Evolutionary conservation across 2,797 vertebrate genomes (phyloP), one percentile per base, ranked within the genome.

Genomic region (Phalloptychus januarius): DNA sequence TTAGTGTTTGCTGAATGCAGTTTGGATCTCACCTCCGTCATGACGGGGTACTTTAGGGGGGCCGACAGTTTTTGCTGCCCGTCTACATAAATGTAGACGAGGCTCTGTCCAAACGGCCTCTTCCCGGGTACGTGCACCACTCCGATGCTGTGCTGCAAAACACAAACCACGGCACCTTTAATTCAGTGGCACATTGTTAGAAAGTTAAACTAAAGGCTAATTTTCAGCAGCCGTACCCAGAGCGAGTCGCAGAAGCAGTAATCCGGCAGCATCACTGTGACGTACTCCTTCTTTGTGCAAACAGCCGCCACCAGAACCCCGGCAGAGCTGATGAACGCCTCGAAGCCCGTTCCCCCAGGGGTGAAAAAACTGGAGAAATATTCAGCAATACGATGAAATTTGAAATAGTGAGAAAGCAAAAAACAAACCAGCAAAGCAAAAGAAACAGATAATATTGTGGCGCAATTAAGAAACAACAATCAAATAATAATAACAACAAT

Each of bases 171-270:
- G 52, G 38, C 10, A 7, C 73, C 16, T 42, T 31, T 52, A 25
- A 44, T 33, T 50, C 15, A 3, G 4, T 31, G 33, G 23, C 5
- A 7, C 12, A 38, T 12, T 28, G 7, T 5, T 8, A 71, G 25
- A 4, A 71, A 50, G 52, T 58, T 10, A 2, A n/a, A 48, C 8
- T 4, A 33, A 61, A 45, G 77, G 74, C 72, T 54, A n/a, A 72
- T 72, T 74, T 61, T 45, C 63, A 38, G 0, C 18, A 0, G 40
- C 92, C 95, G 93, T 86, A 99, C 98, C 98, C 98, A 99, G 72
- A 99, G 97, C 2, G 98, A 99, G 91, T 99, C 98, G 93, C 97
- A 98, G 93, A 99, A 98, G 90, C 97, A 98, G 91, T 98, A 97
- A 80, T 99, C 98, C 0, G 97, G 97, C 83, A 99, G 95, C 95